Evolutionary conservation across 37 sponge, comb jelly and placozoan genomes (phyloP), one percentile per base, ranked within the genome.

Genomic region (Beroe forskalii): DNA sequence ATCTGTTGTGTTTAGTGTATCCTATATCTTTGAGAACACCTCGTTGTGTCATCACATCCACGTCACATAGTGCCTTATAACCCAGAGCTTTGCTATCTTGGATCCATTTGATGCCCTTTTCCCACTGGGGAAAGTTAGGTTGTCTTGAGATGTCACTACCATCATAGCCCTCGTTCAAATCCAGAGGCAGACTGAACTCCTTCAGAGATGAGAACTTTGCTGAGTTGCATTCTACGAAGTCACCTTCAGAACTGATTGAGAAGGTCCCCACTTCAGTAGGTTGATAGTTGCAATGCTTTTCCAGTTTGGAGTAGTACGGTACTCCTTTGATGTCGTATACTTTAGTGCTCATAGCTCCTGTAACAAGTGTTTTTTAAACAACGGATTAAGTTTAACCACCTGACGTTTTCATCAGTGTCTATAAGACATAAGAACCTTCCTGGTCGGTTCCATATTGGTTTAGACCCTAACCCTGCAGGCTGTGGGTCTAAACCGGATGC

Each of bases 101-200:
- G 66, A 63, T 63, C 66, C 66, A 63, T 30, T 63, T 63, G 3
- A 63, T 28, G 66, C 66, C 66, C 25, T 63, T 63, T 30, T 63
- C 66, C 66, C 66, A 63, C 25, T 63, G 66, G 25, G 66, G 66
- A 20, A 63, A 63, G n/a, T 19, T 63, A 24, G 66, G 20, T 63
- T 63, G 28, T 19, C 66, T 63, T 6, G 66, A 8, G 6, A n/a
- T 19, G 25, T 63, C 66, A 4, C 25, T 63, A 28, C 9, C 66
- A 4, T 6, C 66, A 19, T 63, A 63, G 25, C 66, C 66, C n/a
- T 63, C 66, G n/a, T 63, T 63, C 25, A 63, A 63, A 20, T 63
- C 25, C 9, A 63, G 66, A n/a, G 66, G 66, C 9, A 63, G 66
- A 4, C 25, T 8, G 66, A 23, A 63, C 6, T 6, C n/a, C 25